phyloP scores from a whole-genome alignment of 2,888 invertebrate species.

The Limnephilus auricula region DNA sequence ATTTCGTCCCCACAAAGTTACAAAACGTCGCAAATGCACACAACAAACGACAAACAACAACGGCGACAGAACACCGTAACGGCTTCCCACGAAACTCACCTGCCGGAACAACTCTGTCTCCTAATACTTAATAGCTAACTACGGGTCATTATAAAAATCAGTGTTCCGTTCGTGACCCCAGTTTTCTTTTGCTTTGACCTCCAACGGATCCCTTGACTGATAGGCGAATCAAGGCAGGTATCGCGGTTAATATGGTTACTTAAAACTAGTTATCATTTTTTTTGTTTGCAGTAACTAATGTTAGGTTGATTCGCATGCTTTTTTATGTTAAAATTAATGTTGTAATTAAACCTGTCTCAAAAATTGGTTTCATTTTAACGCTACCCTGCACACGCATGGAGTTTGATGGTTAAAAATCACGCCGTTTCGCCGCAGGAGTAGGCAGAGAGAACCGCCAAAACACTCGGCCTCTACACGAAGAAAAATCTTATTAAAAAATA shows the following conservation, averaged over 20 bases:
- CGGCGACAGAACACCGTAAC: slow-evolving; percentile 2
- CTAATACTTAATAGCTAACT: slow-evolving; percentile 32
- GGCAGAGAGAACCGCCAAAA: too few relatives aligned
- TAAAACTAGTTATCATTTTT: neutral
- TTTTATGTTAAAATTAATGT: too few relatives aligned
- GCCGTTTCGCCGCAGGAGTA: too few relatives aligned
- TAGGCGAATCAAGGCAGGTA: slow-evolving; percentile 53
- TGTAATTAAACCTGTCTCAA: too few relatives aligned
- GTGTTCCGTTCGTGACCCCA: slow-evolving; percentile 60
- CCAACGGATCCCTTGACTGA: slow-evolving; percentile 52
- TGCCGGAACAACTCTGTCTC: slow-evolving; percentile 59
- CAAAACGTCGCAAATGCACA: slow-evolving; percentile 13
- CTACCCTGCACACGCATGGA: too few relatives aligned
- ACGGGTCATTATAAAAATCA: slow-evolving; percentile 57
- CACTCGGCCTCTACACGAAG: too few relatives aligned
- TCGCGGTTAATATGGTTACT: neutral
- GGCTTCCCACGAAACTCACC: slow-evolving; percentile 61
- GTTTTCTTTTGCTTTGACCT: slow-evolving; percentile 52
- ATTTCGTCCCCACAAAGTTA: slow-evolving; percentile 11
- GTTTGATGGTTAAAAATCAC: too few relatives aligned
- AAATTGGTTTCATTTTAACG: too few relatives aligned
- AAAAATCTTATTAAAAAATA: too few relatives aligned
- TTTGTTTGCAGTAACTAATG: too few relatives aligned
- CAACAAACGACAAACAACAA: neutral
- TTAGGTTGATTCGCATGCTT: too few relatives aligned